Base-by-base conservation (phyloP, 2,113 vertebrate species). In the Aphyosemion australe region DNA sequence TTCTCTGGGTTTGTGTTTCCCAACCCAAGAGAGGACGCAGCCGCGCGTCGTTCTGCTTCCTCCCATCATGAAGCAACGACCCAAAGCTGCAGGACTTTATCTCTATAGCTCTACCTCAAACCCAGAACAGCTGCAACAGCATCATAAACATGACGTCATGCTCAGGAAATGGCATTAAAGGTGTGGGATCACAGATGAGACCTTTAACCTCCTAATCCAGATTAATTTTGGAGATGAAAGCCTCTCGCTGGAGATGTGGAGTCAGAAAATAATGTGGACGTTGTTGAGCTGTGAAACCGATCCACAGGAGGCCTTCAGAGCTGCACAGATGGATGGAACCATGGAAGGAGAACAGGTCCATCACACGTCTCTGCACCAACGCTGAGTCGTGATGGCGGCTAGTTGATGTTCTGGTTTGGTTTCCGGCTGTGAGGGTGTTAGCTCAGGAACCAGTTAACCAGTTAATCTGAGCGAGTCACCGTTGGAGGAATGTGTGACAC, bases 281-380 rank as follows among this genome's bases (percentile, higher is more conserved):
- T 15, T 8, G 12, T 7, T 8, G 50, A 31, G 13, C 20, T 31
- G 57, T 31, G 62, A 56, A 55, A 56, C 34, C 34, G 19, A 50
- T 12, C 55, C 54, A 46, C 62, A 64, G 74, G 59, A 68, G 56
- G 31, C 52, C 46, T 64, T 59, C 41, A 65, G 12, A 55, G 31
- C 13, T 12, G 57, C 69, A 72, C 79, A 86, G 84, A 84, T 76
- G 80, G 72, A 19, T 19, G 0, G 19, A 39, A 54, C 61, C 34
- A 46, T 49, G 62, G 20, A 46, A 55, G 68, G 69, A 84, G 80
- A 42, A 42, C 3, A 2, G 12, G 41, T 39, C 11, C 37, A 8
- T 39, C 37, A 39, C 37, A 39, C 37, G 55, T 72, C 72, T 68
- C 67, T 26, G 26, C 26, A 26, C 26, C 26, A 26, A 26, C 26